Conservation (phyloP, 2,113 vertebrate genomes). For the Dipodomys merriami region DNA sequence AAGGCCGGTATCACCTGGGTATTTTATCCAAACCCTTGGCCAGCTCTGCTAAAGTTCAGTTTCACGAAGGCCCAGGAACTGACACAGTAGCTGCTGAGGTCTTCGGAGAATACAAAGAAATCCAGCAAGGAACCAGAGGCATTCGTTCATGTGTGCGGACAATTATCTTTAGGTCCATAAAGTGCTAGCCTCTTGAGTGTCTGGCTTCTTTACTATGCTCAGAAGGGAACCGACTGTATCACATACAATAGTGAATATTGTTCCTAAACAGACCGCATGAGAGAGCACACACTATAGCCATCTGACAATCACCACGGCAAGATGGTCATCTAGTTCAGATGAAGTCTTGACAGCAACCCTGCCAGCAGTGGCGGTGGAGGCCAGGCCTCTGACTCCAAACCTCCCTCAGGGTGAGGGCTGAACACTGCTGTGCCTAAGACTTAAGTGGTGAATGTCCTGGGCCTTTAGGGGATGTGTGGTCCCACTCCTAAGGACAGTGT, state of each 20-base stretch:
- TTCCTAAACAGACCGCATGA: too few species aligned
- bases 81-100: not conserved
- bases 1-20: not conserved
- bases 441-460: slow-evolving; percentile 20
- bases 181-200: not conserved
- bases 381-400: not conserved
- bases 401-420: not conserved
- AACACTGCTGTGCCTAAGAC: not conserved
- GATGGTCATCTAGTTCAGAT: too few species aligned
- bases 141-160: not conserved
- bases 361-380: not conserved
- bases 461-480: not conserved
- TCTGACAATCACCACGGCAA: not conserved
- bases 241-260: not conserved
- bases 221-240: not conserved
- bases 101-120: not conserved
- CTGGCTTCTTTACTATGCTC: not conserved
- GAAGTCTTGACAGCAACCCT: not conserved
- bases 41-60: not conserved
- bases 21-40: not conserved
- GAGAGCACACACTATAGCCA: too few species aligned
- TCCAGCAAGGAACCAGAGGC: not conserved
- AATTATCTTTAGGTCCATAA: not conserved
- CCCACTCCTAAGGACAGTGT: not conserved
- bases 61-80: not conserved